Percentiles rank a stretch among this genome's conserved stretches.
Evolutionary conservation across 2,888 invertebrate genomes (phyloP).

Genomic region (Neoitamus cyanurus): DNA sequence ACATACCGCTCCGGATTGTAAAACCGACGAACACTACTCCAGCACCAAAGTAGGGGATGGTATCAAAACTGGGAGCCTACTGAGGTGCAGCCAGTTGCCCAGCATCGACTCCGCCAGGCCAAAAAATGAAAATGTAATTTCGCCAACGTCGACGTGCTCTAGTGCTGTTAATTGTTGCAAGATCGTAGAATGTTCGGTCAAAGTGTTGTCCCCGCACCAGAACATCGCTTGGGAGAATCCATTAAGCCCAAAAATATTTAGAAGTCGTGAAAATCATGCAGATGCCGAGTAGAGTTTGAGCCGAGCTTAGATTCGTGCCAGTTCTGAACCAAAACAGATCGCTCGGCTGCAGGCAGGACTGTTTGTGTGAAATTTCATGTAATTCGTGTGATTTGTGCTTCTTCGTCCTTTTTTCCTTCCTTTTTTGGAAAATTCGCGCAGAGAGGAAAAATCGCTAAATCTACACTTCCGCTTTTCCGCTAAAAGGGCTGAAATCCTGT

Average conservation of each 20-base stretch:
- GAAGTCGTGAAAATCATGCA: neutral
- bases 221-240: neutral
- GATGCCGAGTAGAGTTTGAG: neutral
- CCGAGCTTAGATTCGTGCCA: neutral
- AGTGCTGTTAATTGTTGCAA: neutral
- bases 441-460: neutral
- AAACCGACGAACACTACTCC: neutral
- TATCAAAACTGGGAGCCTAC: neutral
- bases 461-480: neutral
- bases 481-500: neutral
- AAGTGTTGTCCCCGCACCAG: neutral
- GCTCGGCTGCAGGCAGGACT: neutral
- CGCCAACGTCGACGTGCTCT: neutral
- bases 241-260: neutral
- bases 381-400: neutral
- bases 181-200: neutral
- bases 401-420: neutral
- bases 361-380: neutral
- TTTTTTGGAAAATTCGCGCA: neutral
- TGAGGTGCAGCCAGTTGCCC: neutral
- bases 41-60: neutral
- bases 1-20: conserved; percentile 38
- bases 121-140: neutral
- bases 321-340: neutral
- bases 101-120: neutral